Conservation (phyloP, 1,140 invertebrate genomes). For the Gryllus bimaculatus region DNA sequence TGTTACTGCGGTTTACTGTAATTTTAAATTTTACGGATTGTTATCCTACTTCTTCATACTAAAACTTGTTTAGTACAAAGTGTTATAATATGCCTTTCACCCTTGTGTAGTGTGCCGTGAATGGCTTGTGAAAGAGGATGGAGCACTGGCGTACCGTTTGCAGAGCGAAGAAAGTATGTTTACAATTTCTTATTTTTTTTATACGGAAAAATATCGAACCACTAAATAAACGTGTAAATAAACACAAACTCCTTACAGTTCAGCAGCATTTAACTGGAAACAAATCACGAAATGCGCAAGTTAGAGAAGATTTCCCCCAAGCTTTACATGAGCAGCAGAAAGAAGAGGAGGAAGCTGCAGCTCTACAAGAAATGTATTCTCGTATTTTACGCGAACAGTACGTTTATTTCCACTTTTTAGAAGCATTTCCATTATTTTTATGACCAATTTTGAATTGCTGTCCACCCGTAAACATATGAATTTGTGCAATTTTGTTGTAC, state of each 20-base stretch:
- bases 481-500: no score
- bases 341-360: slow-evolving; percentile 56
- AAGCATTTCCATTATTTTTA: slow-evolving; percentile 14
- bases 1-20: no score
- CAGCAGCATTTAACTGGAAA: slow-evolving; percentile 77
- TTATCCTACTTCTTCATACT: no score
- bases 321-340: slow-evolving; percentile 72
- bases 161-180: slow-evolving; percentile 83
- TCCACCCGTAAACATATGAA: no score
- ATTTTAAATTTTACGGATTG: no score
- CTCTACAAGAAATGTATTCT: slow-evolving; percentile 49
- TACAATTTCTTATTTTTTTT: not conserved
- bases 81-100: not conserved
- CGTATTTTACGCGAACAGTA: slow-evolving; percentile 51
- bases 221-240: not conserved
- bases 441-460: not conserved
- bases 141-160: slow-evolving; percentile 75
- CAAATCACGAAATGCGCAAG: slow-evolving; percentile 73
- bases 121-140: slow-evolving; percentile 88
- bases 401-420: slow-evolving; percentile 27
- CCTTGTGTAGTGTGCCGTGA: slow-evolving; percentile 66
- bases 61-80: no score
- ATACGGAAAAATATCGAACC: not conserved
- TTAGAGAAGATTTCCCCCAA: slow-evolving; percentile 77
- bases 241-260: slow-evolving; percentile 40